Base-by-base conservation (phyloP, 2,888 invertebrate genomes). In the Patella ulyssiponensis region DNA sequence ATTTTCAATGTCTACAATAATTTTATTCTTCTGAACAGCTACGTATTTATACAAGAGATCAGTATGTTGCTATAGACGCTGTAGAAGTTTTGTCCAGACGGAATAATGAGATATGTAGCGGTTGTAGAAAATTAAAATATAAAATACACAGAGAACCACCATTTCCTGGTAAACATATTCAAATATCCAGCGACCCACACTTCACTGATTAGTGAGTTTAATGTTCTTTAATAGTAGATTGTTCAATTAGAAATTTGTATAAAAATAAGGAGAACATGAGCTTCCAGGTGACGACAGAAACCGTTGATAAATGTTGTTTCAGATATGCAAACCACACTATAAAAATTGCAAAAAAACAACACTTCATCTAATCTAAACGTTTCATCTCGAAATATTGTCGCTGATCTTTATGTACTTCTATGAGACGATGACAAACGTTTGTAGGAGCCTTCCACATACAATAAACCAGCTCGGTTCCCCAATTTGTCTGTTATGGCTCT, bases 1-100 rank as follows among this genome's bases (percentile, higher is more conserved):
- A 52, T 27, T 73, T 17, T 52, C 53, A 20, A 54, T 73, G 3
- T 73, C 15, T 14, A 52, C 15, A 52, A 12, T 15, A 51, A 11
- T 76, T 17, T 17, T 52, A 58, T 69, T 51, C 53, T 69, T 33
- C 56, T 72, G 73, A 69, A 15, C 74, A 86, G 88, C 82, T 89
- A 2, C 79, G 85, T 14, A 81, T 89, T 51, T 86, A 85, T 76
- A 82, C 85, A 2, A 79, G 77, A 9, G 83, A 83, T 51, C 86
- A 85, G 44, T 83, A 84, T 71, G 84, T 88, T 17, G 88, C 86
- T 12, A 84, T 90, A 17, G 90, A 90, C 73, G 89, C 90, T 9
- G 85, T 88, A 7, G 83, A 86, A 74, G 71, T 90, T 20, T 81
- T 85, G 33, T 88, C 90, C 0, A 70, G 17, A 7, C 79, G 84